A percentile compares a stretch with the other conserved stretches of the same genome.
Conservation (phyloP, 2,888 invertebrate genomes). For the Lissonota sp. region DNA sequence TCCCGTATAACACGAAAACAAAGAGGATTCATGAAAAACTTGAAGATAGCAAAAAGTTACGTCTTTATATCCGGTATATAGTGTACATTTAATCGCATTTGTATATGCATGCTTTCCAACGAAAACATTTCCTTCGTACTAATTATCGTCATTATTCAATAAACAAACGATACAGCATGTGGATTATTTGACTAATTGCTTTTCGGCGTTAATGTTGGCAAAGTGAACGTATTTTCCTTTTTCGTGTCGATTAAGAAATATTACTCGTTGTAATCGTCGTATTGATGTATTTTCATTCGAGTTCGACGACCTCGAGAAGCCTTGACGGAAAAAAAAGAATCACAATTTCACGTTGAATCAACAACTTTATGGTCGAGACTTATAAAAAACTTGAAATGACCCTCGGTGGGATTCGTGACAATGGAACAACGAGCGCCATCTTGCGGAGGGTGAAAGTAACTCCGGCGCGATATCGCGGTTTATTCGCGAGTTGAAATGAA, state of each 20-base stretch:
- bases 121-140: too few relatives aligned
- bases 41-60: too few relatives aligned
- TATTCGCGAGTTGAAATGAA: conserved; percentile 19
- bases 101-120: too few relatives aligned
- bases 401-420: background rate
- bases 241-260: conserved; percentile 13
- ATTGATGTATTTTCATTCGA: background rate
- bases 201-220: too few relatives aligned
- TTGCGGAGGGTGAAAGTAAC: conserved; percentile 35
- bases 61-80: too few relatives aligned
- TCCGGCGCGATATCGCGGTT: background rate
- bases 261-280: conserved; percentile 14
- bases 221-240: background rate
- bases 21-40: too few relatives aligned
- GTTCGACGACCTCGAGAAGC: conserved; percentile 2
- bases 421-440: conserved; percentile 42
- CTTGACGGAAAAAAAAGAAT: too few relatives aligned
- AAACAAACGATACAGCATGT: too few relatives aligned
- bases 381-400: background rate
- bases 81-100: too few relatives aligned
- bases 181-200: too few relatives aligned
- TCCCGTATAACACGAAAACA: too few relatives aligned
- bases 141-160: too few relatives aligned
- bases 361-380: background rate
- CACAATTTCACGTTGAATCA: background rate